These are phyloP conservation scores for Spodoptera littoralis DNA, from an alignment of 2,888 invertebrate species.

Conservation along the genomic window DNA sequence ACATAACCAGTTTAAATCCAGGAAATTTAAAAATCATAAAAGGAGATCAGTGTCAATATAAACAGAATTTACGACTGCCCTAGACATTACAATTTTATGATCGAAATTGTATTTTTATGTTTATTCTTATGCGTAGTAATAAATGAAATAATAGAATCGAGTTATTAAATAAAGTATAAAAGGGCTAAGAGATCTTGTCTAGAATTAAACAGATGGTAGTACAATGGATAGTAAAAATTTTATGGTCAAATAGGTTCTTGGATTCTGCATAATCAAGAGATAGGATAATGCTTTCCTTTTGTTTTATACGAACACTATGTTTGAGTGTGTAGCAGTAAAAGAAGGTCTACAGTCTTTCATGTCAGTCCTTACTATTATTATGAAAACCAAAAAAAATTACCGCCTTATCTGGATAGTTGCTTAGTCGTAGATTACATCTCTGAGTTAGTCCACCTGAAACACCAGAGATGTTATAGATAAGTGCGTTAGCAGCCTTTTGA, in stretches of 20 bases:
- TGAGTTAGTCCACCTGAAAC: too few species aligned
- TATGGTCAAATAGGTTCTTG: conserved; percentile 19
- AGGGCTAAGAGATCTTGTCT: conserved; percentile 33
- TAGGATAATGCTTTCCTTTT: conserved; percentile 21
- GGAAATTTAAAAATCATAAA: neutral
- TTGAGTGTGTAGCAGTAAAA: too few species aligned
- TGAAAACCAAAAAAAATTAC: too few species aligned
- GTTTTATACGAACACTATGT: too few species aligned
- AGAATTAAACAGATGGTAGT: conserved; percentile 39
- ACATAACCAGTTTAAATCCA: neutral
- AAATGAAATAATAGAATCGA: conserved; percentile 20
- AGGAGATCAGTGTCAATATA: neutral
- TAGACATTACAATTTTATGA: conserved; percentile 20
- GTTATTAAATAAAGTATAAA: conserved; percentile 26
- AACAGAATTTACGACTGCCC: conserved; percentile 6
- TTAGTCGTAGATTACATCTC: too few species aligned
- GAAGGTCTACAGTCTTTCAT: too few species aligned
- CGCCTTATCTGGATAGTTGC: too few species aligned
- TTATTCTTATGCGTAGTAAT: conserved; percentile 13
- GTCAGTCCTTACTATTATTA: too few species aligned
- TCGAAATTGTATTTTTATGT: conserved; percentile 24
- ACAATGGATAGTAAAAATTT: conserved; percentile 42
- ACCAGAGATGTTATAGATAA: too few species aligned
- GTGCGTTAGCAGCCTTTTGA: too few species aligned
- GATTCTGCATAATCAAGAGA: conserved; percentile 26